phyloP scores from a whole-genome alignment of 2,888 invertebrate genomes.

The Lamproptera curius region DNA sequence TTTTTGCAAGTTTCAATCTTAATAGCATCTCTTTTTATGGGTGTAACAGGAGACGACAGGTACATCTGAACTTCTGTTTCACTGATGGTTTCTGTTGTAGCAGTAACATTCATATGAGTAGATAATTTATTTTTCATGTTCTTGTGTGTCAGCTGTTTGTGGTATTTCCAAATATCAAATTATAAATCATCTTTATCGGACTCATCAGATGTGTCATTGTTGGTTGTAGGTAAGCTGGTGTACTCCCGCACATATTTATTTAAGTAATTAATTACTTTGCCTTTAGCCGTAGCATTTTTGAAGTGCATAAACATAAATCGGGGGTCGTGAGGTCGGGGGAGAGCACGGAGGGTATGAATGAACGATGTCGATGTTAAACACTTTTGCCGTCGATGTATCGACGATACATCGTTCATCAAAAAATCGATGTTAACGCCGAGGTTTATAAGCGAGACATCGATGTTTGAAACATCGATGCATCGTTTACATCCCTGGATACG shows the following conservation, averaged over 20 bases:
- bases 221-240: conserved; percentile 11
- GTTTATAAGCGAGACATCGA: no score
- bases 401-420: no score
- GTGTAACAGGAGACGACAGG: neutral
- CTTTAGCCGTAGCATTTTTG: conserved; percentile 23
- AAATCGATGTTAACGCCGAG: no score
- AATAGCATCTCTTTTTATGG: neutral
- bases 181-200: conserved; percentile 22
- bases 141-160: conserved; percentile 24
- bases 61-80: conserved; percentile 6
- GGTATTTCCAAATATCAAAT: conserved; percentile 28
- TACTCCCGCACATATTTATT: conserved; percentile 20
- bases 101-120: no score
- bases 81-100: conserved; percentile 10
- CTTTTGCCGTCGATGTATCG: no score
- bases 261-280: conserved; percentile 23
- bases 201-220: conserved; percentile 20
- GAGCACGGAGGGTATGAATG: no score
- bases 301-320: conserved; percentile 27
- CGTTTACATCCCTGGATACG: no score
- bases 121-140: neutral
- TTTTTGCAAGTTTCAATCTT: neutral
- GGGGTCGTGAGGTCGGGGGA: neutral
- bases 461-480: no score
- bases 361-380: no score